Conservation (phyloP, 2,113 vertebrate genomes). For the Tachuris rubrigastra region DNA sequence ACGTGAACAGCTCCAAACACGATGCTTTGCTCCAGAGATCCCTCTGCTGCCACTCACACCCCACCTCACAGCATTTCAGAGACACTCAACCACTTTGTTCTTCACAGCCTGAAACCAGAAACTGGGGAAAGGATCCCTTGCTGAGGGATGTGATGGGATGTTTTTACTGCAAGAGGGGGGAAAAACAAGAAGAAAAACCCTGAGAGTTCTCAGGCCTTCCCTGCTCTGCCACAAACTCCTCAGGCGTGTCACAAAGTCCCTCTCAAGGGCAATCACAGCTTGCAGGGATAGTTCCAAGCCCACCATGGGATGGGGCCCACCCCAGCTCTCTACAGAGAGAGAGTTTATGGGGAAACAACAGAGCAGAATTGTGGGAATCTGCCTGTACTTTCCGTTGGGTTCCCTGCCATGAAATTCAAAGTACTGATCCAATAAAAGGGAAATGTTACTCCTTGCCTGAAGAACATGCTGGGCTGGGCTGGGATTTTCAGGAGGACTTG, state of each 20-base stretch:
- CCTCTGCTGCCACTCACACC: neutral
- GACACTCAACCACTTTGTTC: neutral
- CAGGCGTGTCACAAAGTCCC: neutral
- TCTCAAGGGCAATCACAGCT: neutral
- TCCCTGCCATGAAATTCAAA: neutral
- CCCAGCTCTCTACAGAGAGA: neutral
- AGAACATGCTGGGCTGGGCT: neutral
- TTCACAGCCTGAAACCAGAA: neutral
- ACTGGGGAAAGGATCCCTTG: neutral
- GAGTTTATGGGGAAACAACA: neutral
- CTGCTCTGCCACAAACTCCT: neutral
- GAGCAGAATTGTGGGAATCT: neutral
- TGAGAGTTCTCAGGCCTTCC: neutral
- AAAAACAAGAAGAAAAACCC: neutral
- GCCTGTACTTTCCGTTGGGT: neutral
- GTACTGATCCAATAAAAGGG: neutral
- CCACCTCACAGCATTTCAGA: neutral
- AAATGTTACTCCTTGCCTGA: neutral
- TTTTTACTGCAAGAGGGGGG: neutral
- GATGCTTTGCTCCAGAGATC: neutral
- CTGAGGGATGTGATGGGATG: neutral
- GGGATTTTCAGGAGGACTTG: neutral
- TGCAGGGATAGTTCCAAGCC: neutral
- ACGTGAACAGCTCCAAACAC: neutral
- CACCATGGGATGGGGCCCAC: accelerated